Base-by-base conservation (phyloP, 2,888 invertebrate species). In the Stramonita haemastoma region DNA sequence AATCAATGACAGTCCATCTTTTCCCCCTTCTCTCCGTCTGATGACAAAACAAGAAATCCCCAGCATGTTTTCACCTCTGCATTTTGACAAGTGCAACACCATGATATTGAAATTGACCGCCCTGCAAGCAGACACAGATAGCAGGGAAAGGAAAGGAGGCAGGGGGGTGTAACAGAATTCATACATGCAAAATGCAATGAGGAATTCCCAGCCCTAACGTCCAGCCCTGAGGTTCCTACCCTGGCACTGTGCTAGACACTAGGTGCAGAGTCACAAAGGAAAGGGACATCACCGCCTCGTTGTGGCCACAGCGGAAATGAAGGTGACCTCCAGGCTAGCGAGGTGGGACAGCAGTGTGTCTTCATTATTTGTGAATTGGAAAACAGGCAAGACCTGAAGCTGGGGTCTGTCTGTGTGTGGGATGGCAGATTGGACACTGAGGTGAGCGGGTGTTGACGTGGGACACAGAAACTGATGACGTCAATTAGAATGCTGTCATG, bases 311-410 rank as follows among this genome's bases (percentile, higher is more conserved):
- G 57, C 85, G 85, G 85, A 85, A 85, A 85, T 85, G 57, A 85
- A 85, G 56, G 57, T 85, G 85, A 85, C 85, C 85, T n/a, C 29
- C 29, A 57, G 85, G 85, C 57, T 57, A 85, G 56, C 85, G n/a
- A 26, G 57, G n/a, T 32, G 85, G 57, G 86, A 86, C 86, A 66
- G 60, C 86, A 17, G 86, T 86, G 60, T 86, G 86, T 86, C 86
- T 86, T 66, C 60, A 86, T 86, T 86, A 86, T 86, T 86, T 86
- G 32, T 60, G 57, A 86, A 86, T 86, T 86, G 86, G 66, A 86
- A 83, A 86, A 86, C 66, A 86, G 60, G 60, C 60, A 86, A 86
- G 56, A 86, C 86, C 57, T 36, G 83, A 56, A 11, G 56, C 57
- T 17, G 84, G 2, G 56, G 84, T 84, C 11, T 79, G 11, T 46